A percentile compares a stretch with the other conserved stretches of the same genome.
phyloP scores from a whole-genome alignment of 2,888 invertebrate species.

The Cheilosia soror region DNA sequence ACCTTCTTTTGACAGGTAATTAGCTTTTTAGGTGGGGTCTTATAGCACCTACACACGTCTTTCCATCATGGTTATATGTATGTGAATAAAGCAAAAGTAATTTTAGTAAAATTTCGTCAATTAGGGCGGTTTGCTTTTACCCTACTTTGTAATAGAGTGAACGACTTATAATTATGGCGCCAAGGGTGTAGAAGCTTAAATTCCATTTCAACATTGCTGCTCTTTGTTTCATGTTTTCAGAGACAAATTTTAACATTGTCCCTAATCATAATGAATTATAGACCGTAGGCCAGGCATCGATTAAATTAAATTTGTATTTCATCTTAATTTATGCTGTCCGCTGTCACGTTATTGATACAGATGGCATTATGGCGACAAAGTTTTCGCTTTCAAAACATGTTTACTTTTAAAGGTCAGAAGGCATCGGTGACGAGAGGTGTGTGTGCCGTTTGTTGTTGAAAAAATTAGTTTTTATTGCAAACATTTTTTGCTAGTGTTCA shows the following conservation, averaged over 20 bases:
- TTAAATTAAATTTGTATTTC: slow-evolving; percentile 17
- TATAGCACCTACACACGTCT: not conserved
- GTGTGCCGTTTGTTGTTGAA: too few species aligned
- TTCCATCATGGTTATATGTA: not conserved
- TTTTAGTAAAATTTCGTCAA: slow-evolving; percentile 22
- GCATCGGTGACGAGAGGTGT: too few species aligned
- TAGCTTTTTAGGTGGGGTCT: not conserved
- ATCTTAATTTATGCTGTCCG: slow-evolving; percentile 16
- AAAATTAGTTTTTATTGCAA: too few species aligned
- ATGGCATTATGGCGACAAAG: not conserved
- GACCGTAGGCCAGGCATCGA: not conserved
- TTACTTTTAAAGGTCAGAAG: too few species aligned
- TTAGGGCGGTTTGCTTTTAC: slow-evolving; percentile 29
- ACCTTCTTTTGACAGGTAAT: slow-evolving; percentile 21
- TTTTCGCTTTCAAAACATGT: too few species aligned
- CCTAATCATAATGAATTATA: not conserved
- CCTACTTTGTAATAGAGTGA: not conserved
- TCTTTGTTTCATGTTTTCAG: not conserved
- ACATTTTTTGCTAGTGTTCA: too few species aligned
- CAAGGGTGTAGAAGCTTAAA: too few species aligned
- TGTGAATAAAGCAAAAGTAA: not conserved
- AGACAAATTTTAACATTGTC: slow-evolving; percentile 6
- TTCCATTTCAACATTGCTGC: too few species aligned
- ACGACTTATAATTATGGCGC: not conserved
- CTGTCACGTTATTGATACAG: slow-evolving; percentile 23